These are phyloP conservation scores for Phymorhynchus buccinoides DNA, from an alignment of 1,140 invertebrate species.

Conservation along the genomic window DNA sequence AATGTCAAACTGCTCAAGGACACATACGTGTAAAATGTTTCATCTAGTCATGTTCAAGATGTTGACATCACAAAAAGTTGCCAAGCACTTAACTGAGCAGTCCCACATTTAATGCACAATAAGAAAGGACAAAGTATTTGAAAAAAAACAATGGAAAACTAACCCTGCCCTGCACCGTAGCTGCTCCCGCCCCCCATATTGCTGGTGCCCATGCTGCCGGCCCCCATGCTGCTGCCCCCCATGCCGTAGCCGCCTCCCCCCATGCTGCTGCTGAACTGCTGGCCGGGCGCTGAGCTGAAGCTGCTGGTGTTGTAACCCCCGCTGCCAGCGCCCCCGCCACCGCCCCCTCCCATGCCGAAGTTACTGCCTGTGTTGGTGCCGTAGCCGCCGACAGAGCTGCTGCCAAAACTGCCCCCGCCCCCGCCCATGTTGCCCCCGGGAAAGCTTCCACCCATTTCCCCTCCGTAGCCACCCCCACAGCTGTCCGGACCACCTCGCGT, in stretches of 20 bases:
- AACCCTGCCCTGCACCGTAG: conserved; percentile 40
- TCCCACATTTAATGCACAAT: no score
- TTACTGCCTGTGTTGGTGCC: conserved; percentile 25
- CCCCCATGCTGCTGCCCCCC: conserved; percentile 23
- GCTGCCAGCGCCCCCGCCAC: conserved; percentile 4
- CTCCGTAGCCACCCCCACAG: conserved; percentile 47
- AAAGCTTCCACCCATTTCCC: conserved; percentile 50
- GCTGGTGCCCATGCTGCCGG: conserved; percentile 27
- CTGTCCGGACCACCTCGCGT: conserved; percentile 65
- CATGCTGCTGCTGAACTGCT: conserved; percentile 37
- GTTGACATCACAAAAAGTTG: no score
- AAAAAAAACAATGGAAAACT: not conserved
- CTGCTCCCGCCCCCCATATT: conserved; percentile 49
- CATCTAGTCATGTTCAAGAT: no score
- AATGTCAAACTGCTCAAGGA: no score
- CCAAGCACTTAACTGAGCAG: no score
- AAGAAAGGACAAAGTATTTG: not conserved
- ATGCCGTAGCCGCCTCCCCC: conserved; percentile 35
- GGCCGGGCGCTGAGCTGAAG: conserved; percentile 7
- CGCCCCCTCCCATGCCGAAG: conserved; percentile 25
- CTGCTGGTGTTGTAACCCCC: conserved; percentile 22
- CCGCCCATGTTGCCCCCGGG: conserved; percentile 47
- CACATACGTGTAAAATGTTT: no score
- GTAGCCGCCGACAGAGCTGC: conserved; percentile 44
- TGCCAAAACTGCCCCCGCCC: conserved; percentile 46